Base-by-base conservation (phyloP, 1,140 invertebrate genomes). In the Heliconius congener region DNA sequence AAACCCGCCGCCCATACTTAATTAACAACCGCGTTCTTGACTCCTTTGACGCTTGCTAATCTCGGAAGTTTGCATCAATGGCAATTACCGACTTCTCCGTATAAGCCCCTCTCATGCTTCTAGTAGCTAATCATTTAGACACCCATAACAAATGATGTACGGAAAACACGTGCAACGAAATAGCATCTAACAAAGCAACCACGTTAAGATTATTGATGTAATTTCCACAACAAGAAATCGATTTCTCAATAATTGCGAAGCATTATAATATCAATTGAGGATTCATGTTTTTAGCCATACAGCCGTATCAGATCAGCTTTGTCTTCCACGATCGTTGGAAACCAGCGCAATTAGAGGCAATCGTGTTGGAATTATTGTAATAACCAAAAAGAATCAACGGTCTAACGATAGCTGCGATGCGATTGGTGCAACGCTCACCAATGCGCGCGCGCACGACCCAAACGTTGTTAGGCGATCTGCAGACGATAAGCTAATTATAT, bases 331-430 rank as follows among this genome's bases (percentile, higher is more conserved):
- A 90, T 89, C 87, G 86, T 89, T 86, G 87, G 89, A 90, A 91
- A 91, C 85, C 83, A 83, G 88, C 86, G 88, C 91, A 93, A 94
- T 94, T 93, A 94, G 89, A 90, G 86, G 86, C 85, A 92, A 93
- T 94, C 88, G 91, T 92, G 89, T 88, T 81, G 88, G 84, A 93
- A 93, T 94, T 93, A 94, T 94, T 94, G 91, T 94, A 94, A 94
- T 94, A 93, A 94, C 90, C 87, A 88, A 93, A 94, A 94, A 94
- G 87, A 93, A 93, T 94, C 87, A 89, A 93, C 90, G 86, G 78
- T 89, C 86, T 90, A 92, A 92, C 87, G 87, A 91, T 88, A 81
- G 89, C 70, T 57, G 88, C 80, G 76, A 83, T 80, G 81, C 87
- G 82, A 94, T 94, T 94, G 93, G 93, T 82, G 82, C 79, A 84